These are phyloP conservation scores for Amphiprion clarkii DNA, from an alignment of 2,797 vertebrate species.

Conservation along the genomic window DNA sequence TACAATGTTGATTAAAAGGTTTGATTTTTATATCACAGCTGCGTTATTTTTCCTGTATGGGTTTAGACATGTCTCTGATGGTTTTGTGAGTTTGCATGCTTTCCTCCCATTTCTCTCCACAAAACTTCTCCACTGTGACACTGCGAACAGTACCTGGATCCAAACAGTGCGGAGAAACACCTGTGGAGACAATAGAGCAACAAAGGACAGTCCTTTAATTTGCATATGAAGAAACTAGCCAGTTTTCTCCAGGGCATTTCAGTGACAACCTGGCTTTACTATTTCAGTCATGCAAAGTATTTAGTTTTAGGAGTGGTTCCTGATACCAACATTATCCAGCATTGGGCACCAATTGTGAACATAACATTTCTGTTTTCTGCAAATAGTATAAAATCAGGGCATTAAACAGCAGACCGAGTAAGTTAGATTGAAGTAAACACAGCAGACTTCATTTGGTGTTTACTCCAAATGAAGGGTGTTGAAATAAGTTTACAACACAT, in stretches of 20 bases:
- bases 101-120: constrained; percentile 94
- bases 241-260: not conserved
- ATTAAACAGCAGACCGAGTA: not conserved
- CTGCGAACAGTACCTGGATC: constrained; percentile 91
- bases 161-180: constrained; percentile 93
- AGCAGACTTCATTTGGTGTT: constrained; percentile 9
- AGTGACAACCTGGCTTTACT: not conserved
- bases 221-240: not conserved
- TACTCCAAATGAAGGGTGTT: too few species aligned
- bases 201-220: constrained; percentile 8
- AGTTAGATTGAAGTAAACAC: constrained; percentile 35
- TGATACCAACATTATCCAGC: not conserved
- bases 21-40: constrained; percentile 7
- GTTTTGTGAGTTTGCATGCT: constrained; percentile 89
- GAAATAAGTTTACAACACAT: constrained; percentile 37
- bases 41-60: constrained; percentile 50
- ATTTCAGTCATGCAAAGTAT: not conserved
- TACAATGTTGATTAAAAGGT: constrained; percentile 39
- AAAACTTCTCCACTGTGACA: constrained; percentile 89
- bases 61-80: constrained; percentile 92
- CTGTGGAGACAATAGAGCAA: constrained; percentile 73
- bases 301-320: not conserved
- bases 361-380: not conserved
- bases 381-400: not conserved
- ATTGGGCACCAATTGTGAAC: constrained; percentile 5